These are phyloP conservation scores for Macquaria australasica DNA, from an alignment of 2,113 vertebrate species.

Conservation along the genomic window DNA sequence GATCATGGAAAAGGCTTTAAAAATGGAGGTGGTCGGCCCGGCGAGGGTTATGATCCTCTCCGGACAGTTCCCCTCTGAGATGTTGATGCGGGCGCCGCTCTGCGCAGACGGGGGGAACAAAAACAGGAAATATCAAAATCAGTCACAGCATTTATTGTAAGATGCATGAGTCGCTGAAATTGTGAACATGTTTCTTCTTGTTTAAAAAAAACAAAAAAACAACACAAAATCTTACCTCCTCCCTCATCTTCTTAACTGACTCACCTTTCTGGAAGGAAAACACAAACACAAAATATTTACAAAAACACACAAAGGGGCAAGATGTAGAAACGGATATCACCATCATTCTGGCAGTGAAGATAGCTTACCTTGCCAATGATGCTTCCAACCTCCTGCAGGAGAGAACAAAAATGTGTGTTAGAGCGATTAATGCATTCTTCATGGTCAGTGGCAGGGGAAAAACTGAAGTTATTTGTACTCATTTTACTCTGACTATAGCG, in stretches of 20 bases:
- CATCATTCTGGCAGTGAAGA: neutral
- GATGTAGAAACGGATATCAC: neutral
- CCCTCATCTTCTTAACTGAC: slow-evolving; percentile 99
- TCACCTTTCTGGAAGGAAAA: slow-evolving; percentile 91
- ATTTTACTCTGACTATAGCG: neutral
- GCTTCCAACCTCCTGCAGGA: slow-evolving; percentile 87
- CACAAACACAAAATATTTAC: slow-evolving; percentile 44
- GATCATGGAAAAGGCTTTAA: slow-evolving; percentile 99
- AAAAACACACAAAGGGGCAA: neutral
- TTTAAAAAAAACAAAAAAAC: too few species aligned
- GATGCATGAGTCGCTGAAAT: slow-evolving; percentile 1
- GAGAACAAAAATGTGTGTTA: slow-evolving; percentile 3
- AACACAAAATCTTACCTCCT: slow-evolving; percentile 95
- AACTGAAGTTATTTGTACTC: neutral
- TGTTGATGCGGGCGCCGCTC: slow-evolving; percentile 98
- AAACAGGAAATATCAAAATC: slow-evolving; percentile 13
- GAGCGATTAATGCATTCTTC: neutral
- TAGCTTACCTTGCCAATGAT: slow-evolving; percentile 88
- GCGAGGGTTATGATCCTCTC: slow-evolving; percentile 98
- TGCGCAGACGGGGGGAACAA: slow-evolving; percentile 62
- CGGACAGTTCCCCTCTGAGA: slow-evolving; percentile 98
- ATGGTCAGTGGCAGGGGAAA: neutral
- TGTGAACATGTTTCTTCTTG: neutral
- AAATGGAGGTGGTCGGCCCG: slow-evolving; percentile 98
- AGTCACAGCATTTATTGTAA: neutral